Percentiles rank a stretch among this genome's conserved stretches.
Evolutionary conservation across 1,140 invertebrate species (phyloP).

Genomic region (Lucilia sericata): DNA sequence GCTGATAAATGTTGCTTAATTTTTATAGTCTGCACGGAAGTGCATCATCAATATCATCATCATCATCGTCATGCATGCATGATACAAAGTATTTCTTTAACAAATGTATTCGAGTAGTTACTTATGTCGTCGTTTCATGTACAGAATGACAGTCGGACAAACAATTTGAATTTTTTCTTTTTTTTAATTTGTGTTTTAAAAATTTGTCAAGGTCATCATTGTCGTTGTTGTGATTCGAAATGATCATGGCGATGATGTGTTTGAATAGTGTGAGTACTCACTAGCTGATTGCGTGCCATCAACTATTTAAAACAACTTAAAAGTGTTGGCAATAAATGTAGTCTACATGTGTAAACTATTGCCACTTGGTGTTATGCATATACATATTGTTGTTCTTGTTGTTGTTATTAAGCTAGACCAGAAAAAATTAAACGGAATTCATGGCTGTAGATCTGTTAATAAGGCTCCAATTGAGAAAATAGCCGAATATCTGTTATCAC

Average conservation of each 20-base stretch:
- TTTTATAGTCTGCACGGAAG: not conserved
- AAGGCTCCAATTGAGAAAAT: too few species aligned
- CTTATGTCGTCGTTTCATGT: not conserved
- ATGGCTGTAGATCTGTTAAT: too few species aligned
- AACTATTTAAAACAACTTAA: not conserved
- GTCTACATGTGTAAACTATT: conserved; percentile 12
- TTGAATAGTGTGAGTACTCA: not conserved
- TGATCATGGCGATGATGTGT: not conserved
- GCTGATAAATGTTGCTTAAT: conserved; percentile 5
- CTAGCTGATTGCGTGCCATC: not conserved
- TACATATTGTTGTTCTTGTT: not conserved
- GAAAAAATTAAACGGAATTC: too few species aligned
- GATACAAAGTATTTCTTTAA: not conserved
- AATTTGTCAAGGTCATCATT: not conserved
- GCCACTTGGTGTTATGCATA: not conserved
- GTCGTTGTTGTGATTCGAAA: not conserved
- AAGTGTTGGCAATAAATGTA: not conserved
- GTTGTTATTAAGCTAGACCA: not conserved
- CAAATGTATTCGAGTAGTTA: not conserved
- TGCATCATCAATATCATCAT: not conserved
- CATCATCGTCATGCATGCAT: not conserved
- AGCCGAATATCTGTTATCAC: too few species aligned
- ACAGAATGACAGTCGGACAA: conserved; percentile 4
- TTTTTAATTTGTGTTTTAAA: too few species aligned
- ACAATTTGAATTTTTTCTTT: not conserved